These are phyloP conservation scores for Clarias macrocephalus DNA, from an alignment of 2,113 vertebrate genomes.

Conservation along the genomic window DNA sequence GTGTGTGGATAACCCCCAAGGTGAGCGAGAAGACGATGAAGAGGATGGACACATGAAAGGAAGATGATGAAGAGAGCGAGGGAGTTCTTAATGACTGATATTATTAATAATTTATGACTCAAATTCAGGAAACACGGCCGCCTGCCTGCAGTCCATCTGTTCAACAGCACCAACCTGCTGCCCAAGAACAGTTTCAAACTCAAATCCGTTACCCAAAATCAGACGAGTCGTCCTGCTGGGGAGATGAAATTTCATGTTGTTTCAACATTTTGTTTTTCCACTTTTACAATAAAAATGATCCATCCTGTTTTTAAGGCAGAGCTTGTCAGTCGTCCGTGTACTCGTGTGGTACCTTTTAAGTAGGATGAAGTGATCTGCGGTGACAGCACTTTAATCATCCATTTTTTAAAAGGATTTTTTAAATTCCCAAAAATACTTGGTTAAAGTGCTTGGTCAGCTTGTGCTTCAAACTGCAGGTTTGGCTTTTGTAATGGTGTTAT, in stretches of 20 bases:
- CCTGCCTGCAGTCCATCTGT: conserved; percentile 56
- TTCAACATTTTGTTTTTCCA: background rate
- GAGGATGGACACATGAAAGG: conserved; percentile 13
- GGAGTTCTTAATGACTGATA: conserved; percentile 51
- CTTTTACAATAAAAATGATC: background rate
- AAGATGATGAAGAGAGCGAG: conserved; percentile 25
- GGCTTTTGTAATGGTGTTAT: too few relatives aligned
- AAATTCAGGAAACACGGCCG: conserved; percentile 44
- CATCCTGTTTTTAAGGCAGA: background rate
- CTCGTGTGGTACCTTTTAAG: background rate
- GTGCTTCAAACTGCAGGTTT: background rate
- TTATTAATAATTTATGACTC: conserved; percentile 55
- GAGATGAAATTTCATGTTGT: conserved; percentile 1
- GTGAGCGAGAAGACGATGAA: background rate
- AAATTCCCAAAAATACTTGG: too few relatives aligned
- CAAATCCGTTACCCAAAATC: conserved; percentile 14
- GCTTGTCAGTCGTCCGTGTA: background rate
- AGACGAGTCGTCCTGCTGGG: background rate
- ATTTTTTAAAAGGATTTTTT: background rate
- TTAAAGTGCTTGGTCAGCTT: background rate
- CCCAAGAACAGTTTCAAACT: conserved; percentile 18
- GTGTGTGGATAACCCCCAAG: background rate
- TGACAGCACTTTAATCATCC: background rate
- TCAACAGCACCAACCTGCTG: conserved; percentile 44
- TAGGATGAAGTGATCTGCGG: background rate